A percentile compares a stretch with the other conserved stretches of the same genome.
Evolutionary conservation across 2,113 vertebrate genomes (phyloP).

Genomic region (Centropristis striata): DNA sequence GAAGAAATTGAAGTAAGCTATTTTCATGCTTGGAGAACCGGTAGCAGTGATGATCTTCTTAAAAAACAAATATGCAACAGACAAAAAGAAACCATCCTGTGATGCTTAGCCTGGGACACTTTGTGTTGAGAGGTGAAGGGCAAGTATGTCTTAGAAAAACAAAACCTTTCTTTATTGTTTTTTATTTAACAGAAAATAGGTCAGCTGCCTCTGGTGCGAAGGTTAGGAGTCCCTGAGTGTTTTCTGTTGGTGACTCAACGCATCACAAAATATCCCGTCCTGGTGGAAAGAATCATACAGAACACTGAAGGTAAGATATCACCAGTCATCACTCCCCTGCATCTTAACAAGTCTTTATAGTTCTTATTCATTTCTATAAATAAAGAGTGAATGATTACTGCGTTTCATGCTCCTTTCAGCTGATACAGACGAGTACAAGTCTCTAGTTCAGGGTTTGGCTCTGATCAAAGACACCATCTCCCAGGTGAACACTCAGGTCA

Average conservation of each 20-base stretch:
- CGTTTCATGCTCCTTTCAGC: conserved; percentile 73
- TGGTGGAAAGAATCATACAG: conserved; percentile 93
- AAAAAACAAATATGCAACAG: neutral
- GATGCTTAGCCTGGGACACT: neutral
- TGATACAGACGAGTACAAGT: conserved; percentile 86
- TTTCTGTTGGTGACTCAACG: conserved; percentile 95
- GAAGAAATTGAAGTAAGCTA: neutral
- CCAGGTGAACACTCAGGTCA: conserved; percentile 89
- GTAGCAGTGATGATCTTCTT: neutral
- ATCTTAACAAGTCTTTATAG: neutral
- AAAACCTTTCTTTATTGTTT: neutral
- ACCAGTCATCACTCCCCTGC: neutral
- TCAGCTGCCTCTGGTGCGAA: conserved; percentile 88
- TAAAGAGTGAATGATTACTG: neutral
- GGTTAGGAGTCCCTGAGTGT: conserved; percentile 93
- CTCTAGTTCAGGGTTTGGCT: conserved; percentile 86
- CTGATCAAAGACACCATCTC: conserved; percentile 90
- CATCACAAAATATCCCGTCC: conserved; percentile 95
- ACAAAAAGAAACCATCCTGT: neutral
- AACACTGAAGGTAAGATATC: conserved; percentile 90
- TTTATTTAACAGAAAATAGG: conserved; percentile 88
- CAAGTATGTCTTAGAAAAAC: neutral
- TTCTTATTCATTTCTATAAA: neutral
- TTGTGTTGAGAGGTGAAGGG: neutral
- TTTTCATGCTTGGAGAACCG: neutral